phyloP scores from a whole-genome alignment of 1,140 invertebrate genomes.

The Laodelphax striatellus region DNA sequence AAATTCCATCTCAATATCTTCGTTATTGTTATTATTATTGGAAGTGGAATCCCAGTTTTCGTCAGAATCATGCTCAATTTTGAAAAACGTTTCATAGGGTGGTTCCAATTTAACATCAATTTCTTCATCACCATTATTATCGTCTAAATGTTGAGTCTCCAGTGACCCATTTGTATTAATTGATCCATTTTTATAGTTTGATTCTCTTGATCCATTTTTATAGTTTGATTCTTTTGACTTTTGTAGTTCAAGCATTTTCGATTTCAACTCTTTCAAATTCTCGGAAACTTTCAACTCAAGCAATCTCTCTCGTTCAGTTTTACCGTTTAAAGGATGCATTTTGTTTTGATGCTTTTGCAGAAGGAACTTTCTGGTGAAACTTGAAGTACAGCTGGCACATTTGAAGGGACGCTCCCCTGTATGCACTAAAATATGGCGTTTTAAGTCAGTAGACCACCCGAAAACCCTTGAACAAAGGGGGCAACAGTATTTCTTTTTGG shows the following conservation, averaged over 20 bases:
- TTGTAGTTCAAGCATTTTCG: background rate
- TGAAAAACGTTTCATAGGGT: too few relatives aligned
- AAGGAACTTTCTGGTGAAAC: slow-evolving; percentile 44
- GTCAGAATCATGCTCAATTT: too few relatives aligned
- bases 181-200: too few relatives aligned
- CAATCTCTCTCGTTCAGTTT: background rate
- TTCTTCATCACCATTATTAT: too few relatives aligned
- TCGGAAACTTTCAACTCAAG: background rate
- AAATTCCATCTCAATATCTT: too few relatives aligned
- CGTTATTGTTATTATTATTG: too few relatives aligned
- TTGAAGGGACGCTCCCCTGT: slow-evolving; percentile 63
- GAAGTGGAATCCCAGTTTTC: too few relatives aligned
- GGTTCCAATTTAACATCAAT: too few relatives aligned
- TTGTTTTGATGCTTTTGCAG: slow-evolving; percentile 30
- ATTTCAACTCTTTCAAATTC: background rate
- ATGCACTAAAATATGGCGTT: slow-evolving; percentile 58
- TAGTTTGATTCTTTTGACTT: background rate
- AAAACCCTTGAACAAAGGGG: slow-evolving; percentile 27
- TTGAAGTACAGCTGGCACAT: slow-evolving; percentile 64
- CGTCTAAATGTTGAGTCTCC: too few relatives aligned
- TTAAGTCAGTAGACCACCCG: slow-evolving; percentile 32
- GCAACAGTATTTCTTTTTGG: slow-evolving; percentile 26
- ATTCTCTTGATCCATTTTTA: too few relatives aligned
- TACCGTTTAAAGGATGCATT: slow-evolving; percentile 21
- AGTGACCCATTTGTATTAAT: too few relatives aligned